Conservation (phyloP, 2,888 invertebrate species). For the Philereme vetulata region DNA sequence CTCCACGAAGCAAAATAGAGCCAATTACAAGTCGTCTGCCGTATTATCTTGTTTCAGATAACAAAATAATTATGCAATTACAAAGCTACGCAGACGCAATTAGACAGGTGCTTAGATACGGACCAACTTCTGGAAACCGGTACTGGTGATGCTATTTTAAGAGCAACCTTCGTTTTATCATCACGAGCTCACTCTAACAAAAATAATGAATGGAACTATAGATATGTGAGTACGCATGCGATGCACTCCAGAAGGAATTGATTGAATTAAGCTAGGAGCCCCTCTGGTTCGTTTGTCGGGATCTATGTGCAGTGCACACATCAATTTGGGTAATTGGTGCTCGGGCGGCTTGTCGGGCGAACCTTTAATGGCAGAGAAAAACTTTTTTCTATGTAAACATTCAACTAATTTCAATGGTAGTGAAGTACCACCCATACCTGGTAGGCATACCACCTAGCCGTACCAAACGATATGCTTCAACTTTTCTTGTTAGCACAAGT, state of each 20-base stretch:
- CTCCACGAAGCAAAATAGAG: slow-evolving; percentile 14
- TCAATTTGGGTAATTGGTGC: slow-evolving; percentile 77
- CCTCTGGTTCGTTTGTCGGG: slow-evolving; percentile 61
- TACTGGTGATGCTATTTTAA: slow-evolving; percentile 37
- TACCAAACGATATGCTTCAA: no score
- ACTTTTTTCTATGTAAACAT: slow-evolving; percentile 1
- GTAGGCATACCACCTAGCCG: no score
- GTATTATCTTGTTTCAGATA: slow-evolving; percentile 39
- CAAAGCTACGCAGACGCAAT: slow-evolving; percentile 37
- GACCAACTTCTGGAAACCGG: slow-evolving; percentile 33
- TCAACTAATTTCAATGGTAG: neutral
- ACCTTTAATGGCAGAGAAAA: slow-evolving; percentile 7
- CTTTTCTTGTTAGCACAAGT: no score
- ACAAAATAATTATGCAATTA: slow-evolving; percentile 40
- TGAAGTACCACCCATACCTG: no score
- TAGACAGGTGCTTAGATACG: slow-evolving; percentile 35
- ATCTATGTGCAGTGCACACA: slow-evolving; percentile 76
- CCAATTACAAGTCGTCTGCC: slow-evolving; percentile 24
- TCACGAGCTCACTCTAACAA: slow-evolving; percentile 20
- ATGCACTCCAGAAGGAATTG: slow-evolving; percentile 52
- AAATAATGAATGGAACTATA: slow-evolving; percentile 41
- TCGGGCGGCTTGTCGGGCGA: slow-evolving; percentile 37
- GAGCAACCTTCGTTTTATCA: slow-evolving; percentile 28
- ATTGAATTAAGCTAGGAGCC: slow-evolving; percentile 75
- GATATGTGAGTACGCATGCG: slow-evolving; percentile 34